Conservation (phyloP, 2,113 vertebrate species). For the Neogobius melanostomus region DNA sequence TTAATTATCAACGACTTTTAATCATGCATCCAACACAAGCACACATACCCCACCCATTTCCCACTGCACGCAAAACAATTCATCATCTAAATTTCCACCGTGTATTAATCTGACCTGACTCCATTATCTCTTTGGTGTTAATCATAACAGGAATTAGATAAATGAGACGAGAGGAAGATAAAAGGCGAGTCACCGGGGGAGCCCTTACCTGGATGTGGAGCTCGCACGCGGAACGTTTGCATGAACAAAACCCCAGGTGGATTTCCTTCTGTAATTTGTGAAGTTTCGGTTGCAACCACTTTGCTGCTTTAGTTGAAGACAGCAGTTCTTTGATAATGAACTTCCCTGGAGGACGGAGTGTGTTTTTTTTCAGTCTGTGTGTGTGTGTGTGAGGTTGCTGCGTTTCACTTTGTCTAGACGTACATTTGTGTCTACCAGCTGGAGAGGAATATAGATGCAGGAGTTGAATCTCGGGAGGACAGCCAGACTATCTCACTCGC, state of each 20-base stretch:
- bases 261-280: slow-evolving; percentile 5
- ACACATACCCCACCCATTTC: background rate
- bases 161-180: slow-evolving; percentile 6
- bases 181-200: background rate
- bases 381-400: background rate
- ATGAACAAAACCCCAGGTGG: background rate
- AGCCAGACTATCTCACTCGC: background rate
- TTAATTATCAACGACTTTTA: background rate
- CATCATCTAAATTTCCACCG: background rate
- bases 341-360: background rate
- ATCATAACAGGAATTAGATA: slow-evolving; percentile 6
- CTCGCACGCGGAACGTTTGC: background rate
- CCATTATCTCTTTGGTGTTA: slow-evolving; percentile 9
- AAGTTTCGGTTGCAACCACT: background rate
- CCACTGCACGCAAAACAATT: background rate
- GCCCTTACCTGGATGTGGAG: background rate
- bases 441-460: background rate
- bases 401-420: slow-evolving; percentile 9
- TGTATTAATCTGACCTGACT: background rate
- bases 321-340: slow-evolving; percentile 11
- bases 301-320: slow-evolving; percentile 4
- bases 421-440: background rate
- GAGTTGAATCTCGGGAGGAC: background rate
- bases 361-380: background rate
- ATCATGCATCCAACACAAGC: background rate